Evolutionary conservation across 2,113 vertebrate species (phyloP).

Genomic region (Polyodon spathula): DNA sequence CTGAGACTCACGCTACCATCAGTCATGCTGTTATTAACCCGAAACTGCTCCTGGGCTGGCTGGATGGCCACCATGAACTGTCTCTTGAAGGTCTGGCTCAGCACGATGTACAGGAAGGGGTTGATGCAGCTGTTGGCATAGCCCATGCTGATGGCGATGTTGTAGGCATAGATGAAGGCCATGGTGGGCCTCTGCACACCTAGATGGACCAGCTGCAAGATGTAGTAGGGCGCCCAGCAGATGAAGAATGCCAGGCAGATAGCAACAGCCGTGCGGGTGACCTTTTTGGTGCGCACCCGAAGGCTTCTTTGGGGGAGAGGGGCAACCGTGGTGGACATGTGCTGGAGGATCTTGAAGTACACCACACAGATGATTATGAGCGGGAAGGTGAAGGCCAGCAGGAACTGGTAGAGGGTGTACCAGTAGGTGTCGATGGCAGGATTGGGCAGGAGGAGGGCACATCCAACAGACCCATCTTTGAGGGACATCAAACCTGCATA

Average conservation of each 20-base stretch:
- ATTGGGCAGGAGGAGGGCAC: conserved; percentile 68
- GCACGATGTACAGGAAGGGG: conserved; percentile 54
- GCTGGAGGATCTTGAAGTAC: conserved; percentile 73
- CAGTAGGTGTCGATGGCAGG: conserved; percentile 62
- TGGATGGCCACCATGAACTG: conserved; percentile 37
- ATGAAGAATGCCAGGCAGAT: conserved; percentile 73
- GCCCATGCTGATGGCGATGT: conserved; percentile 59
- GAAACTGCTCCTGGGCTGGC: conserved; percentile 33
- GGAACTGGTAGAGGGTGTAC: conserved; percentile 79
- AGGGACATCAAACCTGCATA: conserved; percentile 70
- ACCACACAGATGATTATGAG: conserved; percentile 61
- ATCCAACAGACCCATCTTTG: conserved; percentile 59
- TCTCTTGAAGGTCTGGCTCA: conserved; percentile 55
- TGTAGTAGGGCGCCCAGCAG: conserved; percentile 71
- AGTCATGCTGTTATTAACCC: conserved; percentile 38
- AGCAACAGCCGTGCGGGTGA: conserved; percentile 74
- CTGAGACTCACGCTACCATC: conserved; percentile 52
- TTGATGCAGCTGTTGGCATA: conserved; percentile 63
- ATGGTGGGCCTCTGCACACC: conserved; percentile 46
- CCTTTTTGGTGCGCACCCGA: conserved; percentile 58
- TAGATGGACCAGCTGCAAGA: conserved; percentile 55
- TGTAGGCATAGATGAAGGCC: conserved; percentile 50
- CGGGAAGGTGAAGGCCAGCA: conserved; percentile 69
- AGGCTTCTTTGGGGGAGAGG: conserved; percentile 63
- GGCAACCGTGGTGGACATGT: conserved; percentile 67